A percentile compares a stretch with the other conserved stretches of the same genome.
Evolutionary conservation across 2,888 invertebrate genomes (phyloP).

Genomic region (Drosophila mayaguana): DNA sequence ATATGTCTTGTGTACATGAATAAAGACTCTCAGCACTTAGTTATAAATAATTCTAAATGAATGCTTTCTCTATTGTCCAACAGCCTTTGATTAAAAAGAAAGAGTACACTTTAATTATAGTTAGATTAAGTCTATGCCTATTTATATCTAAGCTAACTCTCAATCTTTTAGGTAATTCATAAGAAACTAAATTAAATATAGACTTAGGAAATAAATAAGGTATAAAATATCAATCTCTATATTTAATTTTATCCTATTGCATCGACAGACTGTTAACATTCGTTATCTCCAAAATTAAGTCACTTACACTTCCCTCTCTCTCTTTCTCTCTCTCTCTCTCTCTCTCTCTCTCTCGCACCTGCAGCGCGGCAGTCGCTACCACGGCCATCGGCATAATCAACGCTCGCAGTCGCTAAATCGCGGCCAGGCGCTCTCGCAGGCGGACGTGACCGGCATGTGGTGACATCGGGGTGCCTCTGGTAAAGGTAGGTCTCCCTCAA

Average conservation of each 20-base stretch:
- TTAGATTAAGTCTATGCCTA: neutral
- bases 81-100: neutral
- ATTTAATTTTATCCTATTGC: too few relatives aligned
- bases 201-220: neutral
- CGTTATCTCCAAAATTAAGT: neutral
- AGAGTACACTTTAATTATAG: neutral
- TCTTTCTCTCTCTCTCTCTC: too few relatives aligned
- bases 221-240: neutral
- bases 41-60: neutral
- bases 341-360: constrained; percentile 17
- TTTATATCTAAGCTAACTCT: too few relatives aligned
- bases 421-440: constrained; percentile 89
- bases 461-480: constrained; percentile 92
- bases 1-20: neutral
- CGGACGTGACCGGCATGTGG: constrained; percentile 90
- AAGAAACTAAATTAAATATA: neutral
- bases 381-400: constrained; percentile 88
- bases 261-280: too few relatives aligned
- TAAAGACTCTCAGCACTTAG: neutral
- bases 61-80: neutral
- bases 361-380: constrained; percentile 88
- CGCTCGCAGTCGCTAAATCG: constrained; percentile 92
- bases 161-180: neutral
- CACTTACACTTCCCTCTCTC: neutral
- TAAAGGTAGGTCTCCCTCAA: constrained; percentile 76